Evolutionary conservation across 1,140 invertebrate species (phyloP).

Genomic region (Drosophila jambulina): DNA sequence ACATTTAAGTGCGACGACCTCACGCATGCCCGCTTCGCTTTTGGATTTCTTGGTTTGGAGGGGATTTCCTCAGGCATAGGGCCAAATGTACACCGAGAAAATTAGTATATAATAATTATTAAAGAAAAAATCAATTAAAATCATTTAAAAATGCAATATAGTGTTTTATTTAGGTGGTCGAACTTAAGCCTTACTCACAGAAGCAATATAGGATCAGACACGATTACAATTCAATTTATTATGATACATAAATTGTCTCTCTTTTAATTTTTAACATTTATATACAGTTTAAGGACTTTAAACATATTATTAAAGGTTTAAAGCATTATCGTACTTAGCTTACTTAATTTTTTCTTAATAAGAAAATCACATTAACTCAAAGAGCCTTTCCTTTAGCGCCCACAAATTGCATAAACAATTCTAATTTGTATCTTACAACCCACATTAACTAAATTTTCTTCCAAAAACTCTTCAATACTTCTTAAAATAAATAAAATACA

Average conservation of each 20-base stretch:
- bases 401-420: not conserved
- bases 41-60: constrained; percentile 1
- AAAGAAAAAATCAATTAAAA: too few relatives aligned
- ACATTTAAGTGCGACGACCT: constrained; percentile 70
- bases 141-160: too few relatives aligned
- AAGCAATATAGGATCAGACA: too few relatives aligned
- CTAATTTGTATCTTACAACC: not conserved
- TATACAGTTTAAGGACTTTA: too few relatives aligned
- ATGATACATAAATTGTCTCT: too few relatives aligned
- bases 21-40: constrained; percentile 45
- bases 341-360: not conserved
- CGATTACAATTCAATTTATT: too few relatives aligned
- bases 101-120: too few relatives aligned
- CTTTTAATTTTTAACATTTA: not conserved
- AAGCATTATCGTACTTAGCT: not conserved
- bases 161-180: too few relatives aligned
- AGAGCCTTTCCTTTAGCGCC: not conserved
- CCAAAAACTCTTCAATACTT: too few relatives aligned
- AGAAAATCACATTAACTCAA: not conserved
- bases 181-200: too few relatives aligned
- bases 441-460: not conserved
- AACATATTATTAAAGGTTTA: not conserved
- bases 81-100: not conserved
- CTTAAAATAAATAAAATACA: too few relatives aligned
- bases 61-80: constrained; percentile 11